Conservation (phyloP, 2,888 invertebrate species). For the Laspeyria flexula region DNA sequence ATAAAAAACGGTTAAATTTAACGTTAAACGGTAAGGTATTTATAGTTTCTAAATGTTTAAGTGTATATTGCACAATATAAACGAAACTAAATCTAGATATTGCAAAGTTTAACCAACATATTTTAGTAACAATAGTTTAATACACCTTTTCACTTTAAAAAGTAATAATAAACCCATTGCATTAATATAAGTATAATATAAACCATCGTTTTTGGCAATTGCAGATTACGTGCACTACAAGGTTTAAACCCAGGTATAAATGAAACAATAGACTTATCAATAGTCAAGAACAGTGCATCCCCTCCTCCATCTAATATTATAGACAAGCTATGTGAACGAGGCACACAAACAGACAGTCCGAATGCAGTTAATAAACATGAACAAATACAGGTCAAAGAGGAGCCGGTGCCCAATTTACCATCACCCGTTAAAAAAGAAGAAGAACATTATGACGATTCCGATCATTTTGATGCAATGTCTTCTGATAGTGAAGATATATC, state of each 20-base stretch:
- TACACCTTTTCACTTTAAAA: neutral
- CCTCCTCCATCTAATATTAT: constrained; percentile 26
- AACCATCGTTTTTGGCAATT: constrained; percentile 32
- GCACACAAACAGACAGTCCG: constrained; percentile 60
- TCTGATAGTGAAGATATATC: constrained; percentile 74
- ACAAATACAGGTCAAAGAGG: constrained; percentile 56
- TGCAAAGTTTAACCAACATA: neutral
- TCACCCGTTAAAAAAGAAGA: constrained; percentile 61
- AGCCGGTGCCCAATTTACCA: constrained; percentile 48
- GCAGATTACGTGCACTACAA: constrained; percentile 57
- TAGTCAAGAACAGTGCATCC: constrained; percentile 54
- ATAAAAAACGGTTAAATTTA: constrained; percentile 12
- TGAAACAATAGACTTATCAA: constrained; percentile 58
- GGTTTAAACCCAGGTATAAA: too few species aligned
- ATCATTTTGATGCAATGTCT: constrained; percentile 36
- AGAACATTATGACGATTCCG: constrained; percentile 23
- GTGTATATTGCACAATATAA: neutral
- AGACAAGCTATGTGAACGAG: constrained; percentile 43
- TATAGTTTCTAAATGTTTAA: neutral
- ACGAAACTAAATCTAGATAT: neutral
- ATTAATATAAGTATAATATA: too few species aligned
- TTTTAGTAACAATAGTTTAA: neutral
- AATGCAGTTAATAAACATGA: constrained; percentile 1
- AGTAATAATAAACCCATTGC: too few species aligned
- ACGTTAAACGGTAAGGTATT: neutral